These are phyloP conservation scores for human DNA, from an alignment of 2,113 vertebrate species.

Conservation along the genomic window DNA sequence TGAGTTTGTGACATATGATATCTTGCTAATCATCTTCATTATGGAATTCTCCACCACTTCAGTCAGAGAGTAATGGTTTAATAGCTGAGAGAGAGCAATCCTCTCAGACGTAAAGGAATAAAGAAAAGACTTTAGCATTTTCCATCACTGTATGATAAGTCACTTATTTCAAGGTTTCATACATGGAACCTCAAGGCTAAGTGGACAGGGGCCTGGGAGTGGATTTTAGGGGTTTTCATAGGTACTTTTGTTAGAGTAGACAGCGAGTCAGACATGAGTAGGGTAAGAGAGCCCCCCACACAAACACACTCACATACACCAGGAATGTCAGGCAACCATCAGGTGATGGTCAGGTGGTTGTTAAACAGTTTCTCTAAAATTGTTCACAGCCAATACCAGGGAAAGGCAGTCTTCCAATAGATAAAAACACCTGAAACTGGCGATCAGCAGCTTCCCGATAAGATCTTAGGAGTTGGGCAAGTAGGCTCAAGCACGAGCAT, in stretches of 20 bases:
- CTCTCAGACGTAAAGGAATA: background rate
- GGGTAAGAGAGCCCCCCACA: no score
- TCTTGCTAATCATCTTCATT: constrained; percentile 47
- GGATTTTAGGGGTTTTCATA: background rate
- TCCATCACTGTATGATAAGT: background rate
- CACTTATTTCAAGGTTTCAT: background rate
- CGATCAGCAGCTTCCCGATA: no score
- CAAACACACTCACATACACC: no score
- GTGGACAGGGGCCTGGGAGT: background rate
- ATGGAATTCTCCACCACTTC: background rate
- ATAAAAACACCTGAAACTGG: no score
- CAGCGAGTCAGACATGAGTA: no score
- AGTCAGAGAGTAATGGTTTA: background rate
- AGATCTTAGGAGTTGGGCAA: no score
- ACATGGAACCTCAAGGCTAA: background rate
- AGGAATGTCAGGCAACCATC: no score
- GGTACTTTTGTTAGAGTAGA: background rate
- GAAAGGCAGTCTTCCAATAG: no score
- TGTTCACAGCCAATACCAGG: no score
- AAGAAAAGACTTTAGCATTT: constrained; percentile 17
- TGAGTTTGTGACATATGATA: background rate
- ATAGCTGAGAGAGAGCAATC: background rate
- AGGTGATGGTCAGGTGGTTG: no score
- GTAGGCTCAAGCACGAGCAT: no score
- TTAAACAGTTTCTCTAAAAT: no score